Evolutionary conservation across 1,140 invertebrate genomes (phyloP), one percentile per base, ranked within the genome.

Genomic region (Lanistes nyassanus): DNA sequence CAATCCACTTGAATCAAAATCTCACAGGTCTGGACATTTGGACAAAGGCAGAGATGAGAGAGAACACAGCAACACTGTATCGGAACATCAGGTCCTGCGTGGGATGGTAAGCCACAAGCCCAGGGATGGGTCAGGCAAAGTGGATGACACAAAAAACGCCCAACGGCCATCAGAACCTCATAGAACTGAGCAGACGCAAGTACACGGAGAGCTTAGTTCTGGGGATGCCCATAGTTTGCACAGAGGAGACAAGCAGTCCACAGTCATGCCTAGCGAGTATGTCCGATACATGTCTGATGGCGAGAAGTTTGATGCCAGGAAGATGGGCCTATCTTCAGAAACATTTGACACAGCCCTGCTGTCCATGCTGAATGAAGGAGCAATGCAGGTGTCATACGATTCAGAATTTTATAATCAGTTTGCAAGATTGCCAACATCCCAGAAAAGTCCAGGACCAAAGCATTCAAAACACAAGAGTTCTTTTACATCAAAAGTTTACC

Each of bases 201-300:
- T 47, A 47, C 19, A 9, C 5, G 42, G 42, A 5, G 5, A 47
- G 42, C 42, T 47, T 9, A 1, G 19, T 47, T 47, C 42, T 13
- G 19, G 42, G 42, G 42, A 42, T 13, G 39, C 5, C 5, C 5
- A 58, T 58, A 21, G 4, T 4, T 4, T 29, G 56, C 5, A 9
- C 23, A 4, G 3, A 13, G 55, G 26, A 19, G 13, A 11, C n/a
- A 60, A 29, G 26, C 53, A 34, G 29, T 39, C 37, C n/a, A 84
- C 81, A 31, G 74, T 82, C 39, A 83, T 83, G 77, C 84, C 84
- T 19, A 86, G 83, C 80, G 81, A 84, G 69, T 85, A 85, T 80
- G 78, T 85, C 29, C 66, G 82, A 73, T 68, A 77, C 13, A 85
- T 83, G 77, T 65, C 64, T 23, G 77, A 71, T 39, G 65, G 65